Percentiles rank a stretch among this genome's conserved stretches.
phyloP scores from a whole-genome alignment of 2,797 vertebrate genomes.

The Centropyge bicolor region DNA sequence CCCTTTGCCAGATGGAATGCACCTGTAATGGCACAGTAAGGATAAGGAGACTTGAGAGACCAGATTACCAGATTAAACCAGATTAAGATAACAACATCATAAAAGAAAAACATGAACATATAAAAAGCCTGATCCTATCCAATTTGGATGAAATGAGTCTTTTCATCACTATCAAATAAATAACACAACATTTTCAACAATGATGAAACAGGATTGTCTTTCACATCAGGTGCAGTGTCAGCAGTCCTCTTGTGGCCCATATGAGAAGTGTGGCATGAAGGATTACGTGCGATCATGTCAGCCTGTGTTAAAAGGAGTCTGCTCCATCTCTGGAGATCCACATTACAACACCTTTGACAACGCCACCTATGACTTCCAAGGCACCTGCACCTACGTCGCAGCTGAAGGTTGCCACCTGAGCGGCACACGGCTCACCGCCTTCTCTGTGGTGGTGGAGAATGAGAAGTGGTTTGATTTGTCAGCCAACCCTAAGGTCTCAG shows the following conservation, averaged over 20 bases:
- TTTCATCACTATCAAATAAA: not conserved
- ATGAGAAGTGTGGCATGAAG: conserved; percentile 54
- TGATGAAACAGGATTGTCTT: not conserved
- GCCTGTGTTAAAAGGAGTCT: conserved; percentile 39
- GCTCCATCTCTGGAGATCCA: conserved; percentile 66
- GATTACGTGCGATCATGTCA: conserved; percentile 33
- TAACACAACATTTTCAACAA: not conserved
- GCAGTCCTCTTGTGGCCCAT: conserved; percentile 23
- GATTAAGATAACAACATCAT: too few species aligned
- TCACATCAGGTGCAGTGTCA: conserved; percentile 45
- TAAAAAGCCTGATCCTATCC: too few species aligned
- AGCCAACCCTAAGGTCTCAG: conserved; percentile 49
- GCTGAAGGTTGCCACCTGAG: conserved; percentile 52
- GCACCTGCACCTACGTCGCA: conserved; percentile 69
- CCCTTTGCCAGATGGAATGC: conserved; percentile 63
- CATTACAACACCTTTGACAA: conserved; percentile 71
- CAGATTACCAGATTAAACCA: too few species aligned
- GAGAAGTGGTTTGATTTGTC: conserved; percentile 46
- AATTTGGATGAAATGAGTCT: not conserved
- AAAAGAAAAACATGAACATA: too few species aligned
- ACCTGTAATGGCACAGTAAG: conserved; percentile 65
- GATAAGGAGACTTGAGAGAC: not conserved
- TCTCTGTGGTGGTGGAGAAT: conserved; percentile 65
- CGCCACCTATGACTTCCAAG: conserved; percentile 59
- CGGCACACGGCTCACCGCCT: conserved; percentile 40